phyloP scores from a whole-genome alignment of 1,140 invertebrate species.

The Eulimnadia texana region DNA sequence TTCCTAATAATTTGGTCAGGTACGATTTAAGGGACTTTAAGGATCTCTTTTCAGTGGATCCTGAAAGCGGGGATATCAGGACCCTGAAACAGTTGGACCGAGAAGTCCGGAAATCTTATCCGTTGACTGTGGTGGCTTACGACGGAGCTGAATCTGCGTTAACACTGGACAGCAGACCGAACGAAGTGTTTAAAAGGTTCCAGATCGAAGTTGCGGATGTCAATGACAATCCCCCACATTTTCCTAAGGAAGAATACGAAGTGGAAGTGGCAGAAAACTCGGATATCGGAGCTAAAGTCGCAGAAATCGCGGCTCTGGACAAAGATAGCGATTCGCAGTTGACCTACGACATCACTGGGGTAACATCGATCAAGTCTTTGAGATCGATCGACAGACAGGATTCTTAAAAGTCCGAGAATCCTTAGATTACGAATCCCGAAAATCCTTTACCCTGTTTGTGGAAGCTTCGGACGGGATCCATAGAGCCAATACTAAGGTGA shows the following conservation, averaged over 20 bases:
- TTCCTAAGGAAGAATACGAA: constrained; percentile 53
- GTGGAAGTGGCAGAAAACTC: constrained; percentile 67
- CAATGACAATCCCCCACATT: constrained; percentile 73
- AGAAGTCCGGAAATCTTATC: constrained; percentile 57
- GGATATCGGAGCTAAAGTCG: constrained; percentile 60
- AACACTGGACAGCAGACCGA: constrained; percentile 25
- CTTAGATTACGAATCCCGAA: constrained; percentile 69
- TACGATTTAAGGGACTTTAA: constrained; percentile 53
- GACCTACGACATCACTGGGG: constrained; percentile 62
- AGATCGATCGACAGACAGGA: constrained; percentile 56
- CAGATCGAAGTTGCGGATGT: constrained; percentile 77
- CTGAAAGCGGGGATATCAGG: constrained; percentile 66
- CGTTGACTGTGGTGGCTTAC: constrained; percentile 64
- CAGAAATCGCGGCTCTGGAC: constrained; percentile 64
- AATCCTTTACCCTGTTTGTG: constrained; percentile 57
- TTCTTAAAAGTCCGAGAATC: constrained; percentile 56
- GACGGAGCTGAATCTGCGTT: constrained; percentile 71
- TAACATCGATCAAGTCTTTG: constrained; percentile 59
- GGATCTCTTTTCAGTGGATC: constrained; percentile 61
- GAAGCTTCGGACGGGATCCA: constrained; percentile 62
- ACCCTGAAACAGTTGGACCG: constrained; percentile 61
- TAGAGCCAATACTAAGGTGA: constrained; percentile 55
- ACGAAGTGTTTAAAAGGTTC: constrained; percentile 47
- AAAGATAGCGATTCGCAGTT: constrained; percentile 66
- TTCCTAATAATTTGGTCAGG: constrained; percentile 56